These are phyloP conservation scores for Chrysolina oricalcia DNA, from an alignment of 2,888 invertebrate species.

Conservation along the genomic window DNA sequence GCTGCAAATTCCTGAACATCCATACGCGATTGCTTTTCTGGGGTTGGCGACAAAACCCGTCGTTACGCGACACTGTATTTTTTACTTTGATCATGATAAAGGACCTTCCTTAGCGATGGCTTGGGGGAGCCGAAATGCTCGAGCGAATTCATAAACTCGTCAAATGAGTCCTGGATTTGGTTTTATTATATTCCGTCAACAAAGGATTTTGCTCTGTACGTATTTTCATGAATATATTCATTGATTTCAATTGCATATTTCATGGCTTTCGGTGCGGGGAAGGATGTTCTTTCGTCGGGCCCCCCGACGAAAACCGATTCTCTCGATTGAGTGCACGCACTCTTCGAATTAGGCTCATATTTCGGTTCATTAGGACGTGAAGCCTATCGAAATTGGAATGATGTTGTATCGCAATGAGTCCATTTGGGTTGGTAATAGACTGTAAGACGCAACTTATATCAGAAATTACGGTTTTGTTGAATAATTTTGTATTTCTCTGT, in stretches of 20 bases:
- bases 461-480: neutral
- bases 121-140: neutral
- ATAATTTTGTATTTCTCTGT: no score
- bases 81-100: conserved; percentile 25
- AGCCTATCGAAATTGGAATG: neutral
- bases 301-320: conserved; percentile 12
- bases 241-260: conserved; percentile 23
- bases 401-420: neutral
- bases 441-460: neutral
- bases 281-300: conserved; percentile 8
- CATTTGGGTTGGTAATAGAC: neutral
- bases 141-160: conserved; percentile 19
- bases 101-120: neutral
- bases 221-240: conserved; percentile 26
- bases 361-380: conserved; percentile 23
- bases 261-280: conserved; percentile 10
- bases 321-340: conserved; percentile 17
- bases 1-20: neutral
- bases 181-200: conserved; percentile 22
- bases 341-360: conserved; percentile 24
- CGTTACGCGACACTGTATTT: conserved; percentile 16
- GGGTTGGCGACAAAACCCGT: neutral
- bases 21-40: conserved; percentile 7
- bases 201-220: conserved; percentile 24
- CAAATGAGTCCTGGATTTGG: conserved; percentile 24